Evolutionary conservation across 2,797 vertebrate species (phyloP).

Genomic region (Periophthalmus magnuspinnatus): DNA sequence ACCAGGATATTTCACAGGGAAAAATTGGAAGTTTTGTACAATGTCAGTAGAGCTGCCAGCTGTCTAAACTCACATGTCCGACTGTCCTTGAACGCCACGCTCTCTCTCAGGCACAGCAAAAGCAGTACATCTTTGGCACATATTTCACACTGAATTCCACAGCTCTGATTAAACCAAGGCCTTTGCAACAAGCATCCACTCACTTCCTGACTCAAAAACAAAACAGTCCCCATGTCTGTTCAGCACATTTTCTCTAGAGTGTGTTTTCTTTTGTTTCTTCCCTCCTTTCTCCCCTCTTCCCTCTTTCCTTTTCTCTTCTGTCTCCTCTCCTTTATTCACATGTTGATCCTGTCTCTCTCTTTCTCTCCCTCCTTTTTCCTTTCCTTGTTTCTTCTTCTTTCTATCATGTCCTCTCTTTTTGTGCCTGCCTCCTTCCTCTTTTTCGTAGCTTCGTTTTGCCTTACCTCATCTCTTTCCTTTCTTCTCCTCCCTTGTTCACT

Average conservation of each 20-base stretch:
- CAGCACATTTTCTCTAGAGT: not conserved
- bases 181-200: not conserved
- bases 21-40: not conserved
- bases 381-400: not conserved
- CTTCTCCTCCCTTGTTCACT: too few species aligned
- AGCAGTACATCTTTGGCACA: not conserved
- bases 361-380: not conserved
- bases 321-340: not conserved
- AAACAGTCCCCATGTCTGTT: not conserved
- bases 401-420: not conserved
- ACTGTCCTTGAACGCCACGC: slow-evolving; percentile 29
- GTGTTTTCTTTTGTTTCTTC: not conserved
- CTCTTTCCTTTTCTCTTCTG: not conserved
- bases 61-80: slow-evolving; percentile 20
- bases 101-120: not conserved
- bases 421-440: not conserved
- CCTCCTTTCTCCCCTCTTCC: not conserved
- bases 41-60: not conserved
- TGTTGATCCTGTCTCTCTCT: not conserved
- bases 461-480: too few species aligned
- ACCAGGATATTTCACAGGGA: not conserved
- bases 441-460: not conserved
- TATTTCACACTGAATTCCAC: not conserved
- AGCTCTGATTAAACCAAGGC: slow-evolving; percentile 2
- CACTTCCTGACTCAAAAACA: not conserved